These are phyloP conservation scores for Ailuropoda melanoleuca DNA, from an alignment of 2,113 vertebrate species.

Conservation along the genomic window DNA sequence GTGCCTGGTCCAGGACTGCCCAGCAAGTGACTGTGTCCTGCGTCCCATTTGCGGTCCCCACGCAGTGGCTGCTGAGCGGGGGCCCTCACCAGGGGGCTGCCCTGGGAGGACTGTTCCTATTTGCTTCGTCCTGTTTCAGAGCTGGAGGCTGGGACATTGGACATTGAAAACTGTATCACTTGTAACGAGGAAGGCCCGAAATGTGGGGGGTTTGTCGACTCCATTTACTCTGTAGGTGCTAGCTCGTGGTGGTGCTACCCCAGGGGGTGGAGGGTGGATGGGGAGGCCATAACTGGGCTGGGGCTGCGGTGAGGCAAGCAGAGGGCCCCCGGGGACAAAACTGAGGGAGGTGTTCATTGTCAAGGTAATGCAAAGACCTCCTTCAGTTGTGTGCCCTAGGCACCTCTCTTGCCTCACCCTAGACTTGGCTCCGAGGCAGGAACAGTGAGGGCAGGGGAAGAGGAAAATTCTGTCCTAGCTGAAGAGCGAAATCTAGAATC, in stretches of 20 bases:
- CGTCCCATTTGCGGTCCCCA: background rate
- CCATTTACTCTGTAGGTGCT: background rate
- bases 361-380: background rate
- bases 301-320: background rate
- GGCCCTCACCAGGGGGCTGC: background rate
- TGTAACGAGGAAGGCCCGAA: background rate
- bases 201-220: background rate
- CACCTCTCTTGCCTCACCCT: background rate
- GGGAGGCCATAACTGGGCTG: background rate
- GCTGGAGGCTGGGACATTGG: background rate
- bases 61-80: background rate
- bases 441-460: background rate
- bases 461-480: background rate
- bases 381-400: background rate
- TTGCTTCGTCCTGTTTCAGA: background rate
- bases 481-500: slow-evolving; percentile 21
- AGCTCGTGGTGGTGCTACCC: background rate
- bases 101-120: background rate
- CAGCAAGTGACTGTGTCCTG: background rate
- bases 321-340: too few relatives aligned
- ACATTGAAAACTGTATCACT: background rate
- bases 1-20: background rate
- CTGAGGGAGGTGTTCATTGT: background rate
- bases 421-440: background rate
- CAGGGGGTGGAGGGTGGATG: background rate